phyloP scores from a whole-genome alignment of 2,113 vertebrate genomes.

The Phalacrocorax pelagicus region DNA sequence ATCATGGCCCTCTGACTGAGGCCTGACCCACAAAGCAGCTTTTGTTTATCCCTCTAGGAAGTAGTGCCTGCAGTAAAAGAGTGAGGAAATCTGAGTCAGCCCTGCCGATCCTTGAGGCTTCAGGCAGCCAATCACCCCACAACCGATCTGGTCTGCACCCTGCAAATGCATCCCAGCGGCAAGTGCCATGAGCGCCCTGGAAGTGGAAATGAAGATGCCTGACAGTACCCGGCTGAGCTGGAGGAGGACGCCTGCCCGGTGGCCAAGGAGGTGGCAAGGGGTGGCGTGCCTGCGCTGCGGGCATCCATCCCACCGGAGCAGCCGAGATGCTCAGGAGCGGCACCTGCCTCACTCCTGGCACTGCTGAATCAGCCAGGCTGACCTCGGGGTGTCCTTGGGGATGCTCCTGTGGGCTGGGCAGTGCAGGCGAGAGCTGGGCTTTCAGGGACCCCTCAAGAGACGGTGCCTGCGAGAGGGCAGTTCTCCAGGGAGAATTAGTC shows the following conservation, averaged over 20 bases:
- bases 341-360: fast-evolving
- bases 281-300: fast-evolving
- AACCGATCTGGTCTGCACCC: background rate
- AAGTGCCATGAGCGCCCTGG: fast-evolving
- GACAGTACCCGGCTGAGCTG: fast-evolving
- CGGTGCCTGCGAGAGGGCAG: fast-evolving
- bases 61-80: fast-evolving
- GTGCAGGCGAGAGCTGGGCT: background rate
- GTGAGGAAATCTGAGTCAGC: fast-evolving
- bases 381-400: background rate
- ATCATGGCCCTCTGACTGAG: fast-evolving
- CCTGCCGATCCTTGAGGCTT: fast-evolving
- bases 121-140: no score
- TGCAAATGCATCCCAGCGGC: fast-evolving
- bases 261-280: fast-evolving
- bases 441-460: background rate
- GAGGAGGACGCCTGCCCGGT: background rate
- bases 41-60: background rate
- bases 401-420: fast-evolving
- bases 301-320: background rate
- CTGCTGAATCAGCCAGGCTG: background rate
- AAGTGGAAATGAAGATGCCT: background rate
- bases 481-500: background rate
- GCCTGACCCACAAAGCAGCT: no score
- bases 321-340: fast-evolving